A percentile compares a stretch with the other conserved stretches of the same genome.
Evolutionary conservation across 1,140 invertebrate genomes (phyloP).

Genomic region (Ips typographus): DNA sequence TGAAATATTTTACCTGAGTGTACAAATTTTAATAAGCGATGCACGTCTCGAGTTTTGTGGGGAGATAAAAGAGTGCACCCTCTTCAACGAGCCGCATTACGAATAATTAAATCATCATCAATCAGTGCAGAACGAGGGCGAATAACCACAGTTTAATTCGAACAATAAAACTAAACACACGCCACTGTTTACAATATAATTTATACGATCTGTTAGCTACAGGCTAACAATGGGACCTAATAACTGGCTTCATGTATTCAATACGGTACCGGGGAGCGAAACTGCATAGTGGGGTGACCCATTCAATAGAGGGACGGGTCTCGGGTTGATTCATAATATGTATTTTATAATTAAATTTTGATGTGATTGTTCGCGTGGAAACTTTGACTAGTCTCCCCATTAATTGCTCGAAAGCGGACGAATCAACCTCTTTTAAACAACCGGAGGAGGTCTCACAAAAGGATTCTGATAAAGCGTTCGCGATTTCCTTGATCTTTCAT

Average conservation of each 20-base stretch:
- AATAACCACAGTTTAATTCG: conserved; percentile 47
- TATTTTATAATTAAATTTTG: conserved; percentile 53
- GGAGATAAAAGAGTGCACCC: background rate
- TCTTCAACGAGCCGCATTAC: conserved; percentile 2
- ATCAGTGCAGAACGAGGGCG: conserved; percentile 33
- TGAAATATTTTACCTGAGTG: too few species aligned
- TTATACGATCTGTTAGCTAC: conserved; percentile 52
- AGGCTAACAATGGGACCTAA: conserved; percentile 51
- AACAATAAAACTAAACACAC: conserved; percentile 48
- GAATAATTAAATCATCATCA: conserved; percentile 38
- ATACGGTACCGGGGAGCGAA: conserved; percentile 36
- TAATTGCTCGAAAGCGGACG: conserved; percentile 27
- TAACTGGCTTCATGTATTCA: conserved; percentile 52
- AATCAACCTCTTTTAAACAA: conserved; percentile 34
- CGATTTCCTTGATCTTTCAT: background rate
- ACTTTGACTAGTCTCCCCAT: conserved; percentile 37
- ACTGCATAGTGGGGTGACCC: conserved; percentile 34
- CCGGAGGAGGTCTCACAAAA: conserved; percentile 28
- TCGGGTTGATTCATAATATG: conserved; percentile 47
- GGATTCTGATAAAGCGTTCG: conserved; percentile 23
- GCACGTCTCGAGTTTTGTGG: conserved; percentile 6
- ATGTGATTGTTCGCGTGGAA: conserved; percentile 50
- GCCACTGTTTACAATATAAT: conserved; percentile 53
- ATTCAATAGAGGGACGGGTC: conserved; percentile 39
- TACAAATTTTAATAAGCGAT: too few species aligned